Conservation (phyloP, 2,888 invertebrate genomes). For the Scaptomyza parva region DNA sequence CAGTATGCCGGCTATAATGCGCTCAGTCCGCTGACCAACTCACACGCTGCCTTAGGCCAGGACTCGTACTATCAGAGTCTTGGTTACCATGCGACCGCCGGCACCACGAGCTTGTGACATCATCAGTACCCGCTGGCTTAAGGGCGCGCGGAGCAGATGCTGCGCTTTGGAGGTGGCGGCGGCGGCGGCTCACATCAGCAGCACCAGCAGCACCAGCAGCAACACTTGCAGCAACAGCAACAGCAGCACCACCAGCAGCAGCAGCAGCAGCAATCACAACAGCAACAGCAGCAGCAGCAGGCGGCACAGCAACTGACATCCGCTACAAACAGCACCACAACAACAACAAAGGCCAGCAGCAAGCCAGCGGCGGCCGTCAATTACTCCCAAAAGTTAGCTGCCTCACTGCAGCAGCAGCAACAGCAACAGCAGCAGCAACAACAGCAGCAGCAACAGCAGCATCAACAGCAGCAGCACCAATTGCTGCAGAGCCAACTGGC, state of each 20-base stretch:
- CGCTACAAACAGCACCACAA: constrained; percentile 61
- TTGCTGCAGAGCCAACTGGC: constrained; percentile 75
- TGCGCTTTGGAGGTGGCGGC: constrained; percentile 71
- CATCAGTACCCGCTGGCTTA: constrained; percentile 93
- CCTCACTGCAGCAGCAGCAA: constrained; percentile 60
- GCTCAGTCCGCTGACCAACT: constrained; percentile 87
- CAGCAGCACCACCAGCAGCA: constrained; percentile 67
- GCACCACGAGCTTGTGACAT: constrained; percentile 95
- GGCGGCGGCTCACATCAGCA: constrained; percentile 49
- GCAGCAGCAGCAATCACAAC: constrained; percentile 52
- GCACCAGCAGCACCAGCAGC: constrained; percentile 60
- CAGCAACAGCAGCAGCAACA: constrained; percentile 71
- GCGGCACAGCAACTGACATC: constrained; percentile 77
- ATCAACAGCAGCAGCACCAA: constrained; percentile 71
- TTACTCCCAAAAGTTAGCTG: constrained; percentile 69
- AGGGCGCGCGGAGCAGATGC: constrained; percentile 86
- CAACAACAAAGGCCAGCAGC: constrained; percentile 72
- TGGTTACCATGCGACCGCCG: constrained; percentile 89
- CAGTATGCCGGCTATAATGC: constrained; percentile 88
- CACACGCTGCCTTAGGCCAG: constrained; percentile 88
- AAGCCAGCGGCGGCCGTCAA: constrained; percentile 69
- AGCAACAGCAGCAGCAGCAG: constrained; percentile 51
- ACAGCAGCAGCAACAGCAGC: constrained; percentile 70
- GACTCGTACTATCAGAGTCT: constrained; percentile 94
- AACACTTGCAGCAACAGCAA: constrained; percentile 62